Evolutionary conservation across 2,797 vertebrate genomes (phyloP), one percentile per base, ranked within the genome.

Genomic region (Gephyroberyx darwinii): DNA sequence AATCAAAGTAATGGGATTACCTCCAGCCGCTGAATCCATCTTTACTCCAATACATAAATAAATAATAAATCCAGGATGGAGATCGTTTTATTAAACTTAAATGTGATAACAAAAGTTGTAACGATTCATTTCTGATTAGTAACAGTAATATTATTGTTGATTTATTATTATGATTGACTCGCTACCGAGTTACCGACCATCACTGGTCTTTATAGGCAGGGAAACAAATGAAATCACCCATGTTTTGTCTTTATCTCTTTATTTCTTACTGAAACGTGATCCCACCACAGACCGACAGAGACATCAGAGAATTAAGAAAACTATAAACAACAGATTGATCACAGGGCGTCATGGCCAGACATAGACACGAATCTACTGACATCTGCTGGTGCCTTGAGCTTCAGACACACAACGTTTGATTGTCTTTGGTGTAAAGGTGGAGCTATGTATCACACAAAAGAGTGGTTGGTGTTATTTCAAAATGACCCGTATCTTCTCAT

Each of bases 401-500:
- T 35, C 5, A 35, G 8, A 31, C 5, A 39, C 10, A 50, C 16
- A 31, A 1, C 35, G 19, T 37, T 19, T 70, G 51, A 26, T 39
- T 50, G 13, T n/a, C 33, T 3, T 12, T 33, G 65, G 13, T 19
- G 19, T 19, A 60, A 60, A 63, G 66, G 65, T 35, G 33, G 33
- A 35, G 33, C 33, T 35, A 8, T 7, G 6, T 35, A 35, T 35
- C 33, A 69, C 54, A 5, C 55, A 62, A 9, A 64, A 6, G 22
- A 31, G 45, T n/a, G 13, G 10, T 26, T 26, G 33, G 4, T 43
- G 17, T 77, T 69, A 85, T 60, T 91, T 93, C 87, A 92, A 13
- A 47, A 94, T 30, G 1, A 94, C 9, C 26, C 93, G 81, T 12
- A 89, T 67, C 61, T 92, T 90, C 30, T 90, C 67, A 62, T 94